These are phyloP conservation scores for Capromys pilorides DNA, from an alignment of 2,797 vertebrate species.

Conservation along the genomic window DNA sequence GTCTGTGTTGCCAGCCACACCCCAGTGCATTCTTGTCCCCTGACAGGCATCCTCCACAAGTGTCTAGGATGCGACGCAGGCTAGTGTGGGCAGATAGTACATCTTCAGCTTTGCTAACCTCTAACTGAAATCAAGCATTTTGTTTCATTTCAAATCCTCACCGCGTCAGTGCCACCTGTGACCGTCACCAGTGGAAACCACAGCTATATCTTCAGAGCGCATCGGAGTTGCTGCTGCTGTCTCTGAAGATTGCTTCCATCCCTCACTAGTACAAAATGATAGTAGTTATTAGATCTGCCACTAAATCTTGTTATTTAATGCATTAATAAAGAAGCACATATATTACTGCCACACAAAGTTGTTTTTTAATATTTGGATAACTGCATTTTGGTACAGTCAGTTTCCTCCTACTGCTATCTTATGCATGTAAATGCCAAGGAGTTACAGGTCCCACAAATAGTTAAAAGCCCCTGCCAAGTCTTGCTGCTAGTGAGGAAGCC, in stretches of 20 bases:
- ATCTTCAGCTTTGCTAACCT: slow-evolving; percentile 34
- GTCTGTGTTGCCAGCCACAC: background rate
- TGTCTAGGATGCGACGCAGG: background rate
- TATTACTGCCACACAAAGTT: slow-evolving; percentile 55
- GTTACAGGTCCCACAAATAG: background rate
- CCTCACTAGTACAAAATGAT: slow-evolving; percentile 14
- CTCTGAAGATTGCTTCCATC: slow-evolving; percentile 26
- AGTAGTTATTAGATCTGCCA: slow-evolving; percentile 39
- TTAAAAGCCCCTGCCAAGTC: background rate
- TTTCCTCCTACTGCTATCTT: slow-evolving; percentile 40
- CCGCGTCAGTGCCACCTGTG: background rate
- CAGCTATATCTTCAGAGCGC: slow-evolving; percentile 21
- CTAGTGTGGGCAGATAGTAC: background rate
- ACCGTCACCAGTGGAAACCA: slow-evolving; percentile 51
- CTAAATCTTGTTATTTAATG: slow-evolving; percentile 62
- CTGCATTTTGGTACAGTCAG: slow-evolving; percentile 47
- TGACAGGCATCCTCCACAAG: background rate
- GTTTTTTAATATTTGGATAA: slow-evolving; percentile 71
- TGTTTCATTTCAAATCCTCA: slow-evolving; percentile 25
- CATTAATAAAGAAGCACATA: slow-evolving; percentile 52
- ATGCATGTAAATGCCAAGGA: slow-evolving; percentile 44
- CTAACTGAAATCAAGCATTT: slow-evolving; percentile 51
- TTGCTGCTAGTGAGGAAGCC: slow-evolving; percentile 24
- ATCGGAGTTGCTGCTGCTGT: background rate
- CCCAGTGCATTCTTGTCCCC: background rate